Evolutionary conservation across 2,888 invertebrate species (phyloP).

Genomic region (Lydus trimaculatus): DNA sequence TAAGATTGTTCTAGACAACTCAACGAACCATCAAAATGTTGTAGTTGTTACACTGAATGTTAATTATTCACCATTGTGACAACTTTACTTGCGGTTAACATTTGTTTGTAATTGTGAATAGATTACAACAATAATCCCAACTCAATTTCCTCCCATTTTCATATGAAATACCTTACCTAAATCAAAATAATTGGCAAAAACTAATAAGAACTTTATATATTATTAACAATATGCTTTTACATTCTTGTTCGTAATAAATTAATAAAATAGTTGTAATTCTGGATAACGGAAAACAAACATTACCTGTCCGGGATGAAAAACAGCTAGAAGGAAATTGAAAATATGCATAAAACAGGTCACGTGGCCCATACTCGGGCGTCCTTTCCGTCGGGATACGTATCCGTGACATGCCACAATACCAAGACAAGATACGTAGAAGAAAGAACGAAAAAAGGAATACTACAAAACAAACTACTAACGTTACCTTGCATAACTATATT

Average conservation of each 20-base stretch:
- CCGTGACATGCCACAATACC: constrained; percentile 34
- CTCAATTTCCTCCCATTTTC: too few relatives aligned
- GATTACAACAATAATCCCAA: too few relatives aligned
- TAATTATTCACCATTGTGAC: constrained; percentile 22
- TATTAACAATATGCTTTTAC: too few relatives aligned
- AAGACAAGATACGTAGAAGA: constrained; percentile 25
- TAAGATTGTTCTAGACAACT: constrained; percentile 30
- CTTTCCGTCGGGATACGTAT: constrained; percentile 33
- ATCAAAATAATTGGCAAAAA: neutral
- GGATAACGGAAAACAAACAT: constrained; percentile 38
- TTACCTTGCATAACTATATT: neutral
- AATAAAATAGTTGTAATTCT: constrained; percentile 31
- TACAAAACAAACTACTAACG: neutral
- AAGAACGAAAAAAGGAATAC: neutral
- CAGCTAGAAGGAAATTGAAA: constrained; percentile 42
- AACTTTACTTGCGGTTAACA: neutral
- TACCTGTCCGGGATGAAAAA: constrained; percentile 40
- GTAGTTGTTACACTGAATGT: constrained; percentile 32
- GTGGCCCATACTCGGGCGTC: constrained; percentile 28
- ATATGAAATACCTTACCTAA: too few relatives aligned
- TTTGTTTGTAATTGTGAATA: neutral
- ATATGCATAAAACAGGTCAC: constrained; percentile 45
- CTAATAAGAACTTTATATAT: neutral
- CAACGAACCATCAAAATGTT: constrained; percentile 25
- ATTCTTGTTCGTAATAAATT: constrained; percentile 30